Conservation (phyloP, 2,113 vertebrate species). For the Rousettus leschenaultii region DNA sequence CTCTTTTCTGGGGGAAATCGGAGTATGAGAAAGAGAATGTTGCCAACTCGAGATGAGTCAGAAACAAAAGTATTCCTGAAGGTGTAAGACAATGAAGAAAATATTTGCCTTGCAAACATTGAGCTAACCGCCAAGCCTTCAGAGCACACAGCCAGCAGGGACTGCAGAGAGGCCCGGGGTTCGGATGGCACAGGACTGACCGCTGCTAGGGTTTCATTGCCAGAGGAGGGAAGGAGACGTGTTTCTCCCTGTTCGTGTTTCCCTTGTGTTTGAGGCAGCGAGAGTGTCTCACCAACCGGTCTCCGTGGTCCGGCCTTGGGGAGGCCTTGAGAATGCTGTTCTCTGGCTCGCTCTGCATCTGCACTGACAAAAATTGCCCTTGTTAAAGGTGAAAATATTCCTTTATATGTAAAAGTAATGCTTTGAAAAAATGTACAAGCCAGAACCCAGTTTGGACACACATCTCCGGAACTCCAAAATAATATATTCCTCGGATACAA, state of each 20-base stretch:
- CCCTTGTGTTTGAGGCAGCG: not conserved
- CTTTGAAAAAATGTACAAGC: not conserved
- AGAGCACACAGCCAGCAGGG: not conserved
- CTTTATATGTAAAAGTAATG: not conserved
- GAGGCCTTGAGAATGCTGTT: no score
- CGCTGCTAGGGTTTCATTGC: fast-evolving
- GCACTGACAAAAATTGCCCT: not conserved
- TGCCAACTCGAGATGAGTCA: not conserved
- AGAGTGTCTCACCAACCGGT: not conserved
- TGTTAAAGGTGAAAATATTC: not conserved
- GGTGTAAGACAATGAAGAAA: not conserved
- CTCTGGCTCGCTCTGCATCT: fast-evolving
- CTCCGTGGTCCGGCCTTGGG: fast-evolving
- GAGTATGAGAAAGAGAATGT: not conserved
- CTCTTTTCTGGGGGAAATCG: not conserved
- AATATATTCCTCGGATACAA: not conserved
- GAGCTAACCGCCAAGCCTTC: not conserved
- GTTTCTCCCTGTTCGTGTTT: no score
- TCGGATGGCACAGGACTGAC: fast-evolving
- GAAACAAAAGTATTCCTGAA: not conserved
- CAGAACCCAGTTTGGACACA: not conserved
- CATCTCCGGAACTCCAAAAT: not conserved
- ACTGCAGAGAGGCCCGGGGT: fast-evolving
- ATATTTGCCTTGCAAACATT: not conserved
- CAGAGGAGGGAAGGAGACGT: fast-evolving